phyloP scores from a whole-genome alignment of 92 coral and sea anemone genomes.

The Zoanthus sansibaricus region DNA sequence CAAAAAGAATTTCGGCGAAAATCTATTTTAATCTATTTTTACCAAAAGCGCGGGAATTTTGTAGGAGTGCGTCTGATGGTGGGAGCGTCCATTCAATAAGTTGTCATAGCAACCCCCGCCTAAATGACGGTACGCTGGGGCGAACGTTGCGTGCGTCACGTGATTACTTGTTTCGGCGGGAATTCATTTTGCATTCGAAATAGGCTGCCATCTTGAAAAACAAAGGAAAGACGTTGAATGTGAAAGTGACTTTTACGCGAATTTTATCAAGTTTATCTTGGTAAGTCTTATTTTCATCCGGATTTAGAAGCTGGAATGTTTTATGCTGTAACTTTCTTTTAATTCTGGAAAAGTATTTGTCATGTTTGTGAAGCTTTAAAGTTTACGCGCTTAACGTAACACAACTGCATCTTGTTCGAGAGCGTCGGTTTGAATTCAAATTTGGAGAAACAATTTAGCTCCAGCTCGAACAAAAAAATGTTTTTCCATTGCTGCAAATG shows the following conservation, averaged over 20 bases:
- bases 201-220: slow-evolving; percentile 95
- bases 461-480: not conserved
- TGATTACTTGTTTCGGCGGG: slow-evolving; percentile 97
- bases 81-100: not conserved
- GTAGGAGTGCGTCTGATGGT: too few relatives aligned
- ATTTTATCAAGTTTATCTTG: not conserved
- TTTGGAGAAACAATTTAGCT: slow-evolving; percentile 7
- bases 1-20: too few relatives aligned
- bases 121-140: slow-evolving; percentile 29
- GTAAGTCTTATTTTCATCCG: slow-evolving; percentile 12
- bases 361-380: slow-evolving; percentile 5
- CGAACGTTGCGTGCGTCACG: slow-evolving; percentile 74
- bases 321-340: not conserved
- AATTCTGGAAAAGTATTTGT: not conserved
- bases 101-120: slow-evolving; percentile 48
- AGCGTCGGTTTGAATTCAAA: slow-evolving; percentile 33
- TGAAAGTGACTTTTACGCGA: slow-evolving; percentile 43
- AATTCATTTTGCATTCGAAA: slow-evolving; percentile 90
- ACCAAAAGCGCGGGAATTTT: too few relatives aligned
- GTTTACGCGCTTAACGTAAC: slow-evolving; percentile 49
- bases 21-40: too few relatives aligned
- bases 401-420: slow-evolving; percentile 38
- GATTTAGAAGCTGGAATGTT: not conserved
- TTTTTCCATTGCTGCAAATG: not conserved
- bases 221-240: slow-evolving; percentile 59